Evolutionary conservation across 2,888 invertebrate genomes (phyloP).

Genomic region (Nymphalis c-album): DNA sequence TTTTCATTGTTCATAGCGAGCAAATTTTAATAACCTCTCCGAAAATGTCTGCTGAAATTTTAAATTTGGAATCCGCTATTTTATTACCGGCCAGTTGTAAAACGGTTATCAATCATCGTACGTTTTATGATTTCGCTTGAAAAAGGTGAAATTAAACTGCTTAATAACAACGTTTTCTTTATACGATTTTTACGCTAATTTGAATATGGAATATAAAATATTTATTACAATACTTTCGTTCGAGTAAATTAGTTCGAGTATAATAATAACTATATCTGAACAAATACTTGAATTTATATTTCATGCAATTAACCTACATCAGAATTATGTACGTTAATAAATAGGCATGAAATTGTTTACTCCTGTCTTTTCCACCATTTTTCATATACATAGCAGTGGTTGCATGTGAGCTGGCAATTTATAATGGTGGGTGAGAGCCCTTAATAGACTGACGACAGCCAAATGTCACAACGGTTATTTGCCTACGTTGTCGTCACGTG

Average conservation of each 20-base stretch:
- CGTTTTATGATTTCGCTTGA: constrained; percentile 24
- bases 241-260: background rate
- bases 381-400: constrained; percentile 43
- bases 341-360: background rate
- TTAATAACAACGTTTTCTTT: constrained; percentile 15
- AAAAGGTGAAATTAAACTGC: constrained; percentile 22
- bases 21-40: constrained; percentile 58
- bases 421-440: constrained; percentile 70
- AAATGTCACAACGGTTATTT: constrained; percentile 77
- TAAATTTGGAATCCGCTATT: constrained; percentile 43
- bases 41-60: constrained; percentile 52
- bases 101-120: constrained; percentile 28
- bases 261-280: background rate
- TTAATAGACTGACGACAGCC: constrained; percentile 79
- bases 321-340: too few species aligned
- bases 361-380: background rate
- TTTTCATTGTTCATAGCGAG: constrained; percentile 65
- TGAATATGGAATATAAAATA: constrained; percentile 9
- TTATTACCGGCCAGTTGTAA: constrained; percentile 36
- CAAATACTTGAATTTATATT: too few species aligned
- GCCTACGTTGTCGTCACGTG: constrained; percentile 47
- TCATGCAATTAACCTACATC: too few species aligned
- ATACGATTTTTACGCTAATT: constrained; percentile 8
- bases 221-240: constrained; percentile 6
- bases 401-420: constrained; percentile 73